phyloP scores from a whole-genome alignment of 2,888 invertebrate genomes.

The Carpatolechia fugitivella region DNA sequence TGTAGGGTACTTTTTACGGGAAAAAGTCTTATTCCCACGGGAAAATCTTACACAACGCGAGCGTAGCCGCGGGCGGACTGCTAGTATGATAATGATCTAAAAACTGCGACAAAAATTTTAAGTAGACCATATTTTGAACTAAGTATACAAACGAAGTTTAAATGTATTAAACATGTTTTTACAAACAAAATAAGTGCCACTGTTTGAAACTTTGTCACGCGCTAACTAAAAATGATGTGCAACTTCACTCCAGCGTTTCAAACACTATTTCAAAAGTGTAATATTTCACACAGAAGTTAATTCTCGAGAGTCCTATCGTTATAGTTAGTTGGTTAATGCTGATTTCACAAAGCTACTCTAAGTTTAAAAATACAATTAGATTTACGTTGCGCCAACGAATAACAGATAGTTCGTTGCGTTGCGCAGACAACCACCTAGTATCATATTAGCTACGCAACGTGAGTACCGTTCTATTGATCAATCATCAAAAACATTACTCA shows the following conservation, averaged over 20 bases:
- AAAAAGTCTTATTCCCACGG: too few relatives aligned
- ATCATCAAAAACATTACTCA: too few relatives aligned
- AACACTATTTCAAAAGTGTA: constrained; percentile 9
- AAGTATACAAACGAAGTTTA: not conserved
- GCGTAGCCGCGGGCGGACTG: too few relatives aligned
- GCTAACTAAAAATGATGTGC: constrained; percentile 9
- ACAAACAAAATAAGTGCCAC: not conserved
- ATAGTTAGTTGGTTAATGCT: not conserved
- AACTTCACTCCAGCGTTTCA: constrained; percentile 1
- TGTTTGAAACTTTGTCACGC: constrained; percentile 7
- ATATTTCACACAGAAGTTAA: constrained; percentile 10
- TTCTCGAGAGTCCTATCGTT: constrained; percentile 6
- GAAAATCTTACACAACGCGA: too few relatives aligned
- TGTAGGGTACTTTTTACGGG: too few relatives aligned
- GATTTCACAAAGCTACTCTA: not conserved
- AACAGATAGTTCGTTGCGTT: too few relatives aligned
- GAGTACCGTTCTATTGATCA: not conserved
- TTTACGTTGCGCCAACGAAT: too few relatives aligned
- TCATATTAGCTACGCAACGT: too few relatives aligned
- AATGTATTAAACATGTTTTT: not conserved
- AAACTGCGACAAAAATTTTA: not conserved
- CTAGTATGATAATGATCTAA: too few relatives aligned
- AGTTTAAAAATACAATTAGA: too few relatives aligned
- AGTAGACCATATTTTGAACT: not conserved
- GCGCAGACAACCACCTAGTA: too few relatives aligned